These are phyloP conservation scores for Philypnodon macrostomus DNA, from an alignment of 2,797 vertebrate species.

Conservation along the genomic window DNA sequence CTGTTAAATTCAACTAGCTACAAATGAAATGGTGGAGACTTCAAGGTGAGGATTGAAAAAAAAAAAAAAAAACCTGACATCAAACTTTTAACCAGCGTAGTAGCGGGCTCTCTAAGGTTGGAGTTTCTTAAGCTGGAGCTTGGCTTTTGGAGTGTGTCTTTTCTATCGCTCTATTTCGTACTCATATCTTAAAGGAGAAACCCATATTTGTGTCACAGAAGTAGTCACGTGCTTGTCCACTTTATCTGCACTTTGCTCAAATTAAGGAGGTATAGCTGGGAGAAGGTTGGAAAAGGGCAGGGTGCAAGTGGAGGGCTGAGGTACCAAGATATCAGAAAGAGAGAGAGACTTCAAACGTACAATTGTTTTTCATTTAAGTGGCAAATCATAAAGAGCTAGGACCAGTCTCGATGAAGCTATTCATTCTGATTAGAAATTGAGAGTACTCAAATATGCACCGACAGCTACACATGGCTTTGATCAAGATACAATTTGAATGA, in stretches of 20 bases:
- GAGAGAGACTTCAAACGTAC: slow-evolving; percentile 6
- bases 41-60: slow-evolving; percentile 38
- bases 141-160: slow-evolving; percentile 15
- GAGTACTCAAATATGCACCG: slow-evolving; percentile 1
- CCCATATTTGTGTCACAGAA: neutral
- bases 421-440: slow-evolving; percentile 1
- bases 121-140: slow-evolving; percentile 13
- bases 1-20: slow-evolving; percentile 34
- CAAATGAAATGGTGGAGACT: slow-evolving; percentile 42
- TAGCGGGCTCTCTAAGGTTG: slow-evolving; percentile 9
- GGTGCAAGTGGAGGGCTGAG: slow-evolving; percentile 15
- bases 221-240: neutral
- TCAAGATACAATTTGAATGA: neutral
- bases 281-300: neutral
- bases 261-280: slow-evolving; percentile 25
- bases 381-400: neutral
- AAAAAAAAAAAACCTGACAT: slow-evolving; percentile 29
- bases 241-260: slow-evolving; percentile 44
- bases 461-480: slow-evolving; percentile 4
- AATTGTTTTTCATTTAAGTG: neutral
- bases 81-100: slow-evolving; percentile 24
- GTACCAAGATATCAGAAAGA: neutral
- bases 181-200: slow-evolving; percentile 4
- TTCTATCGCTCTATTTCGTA: slow-evolving; percentile 2
- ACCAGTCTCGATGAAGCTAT: neutral